Base-by-base conservation (phyloP, 1,140 invertebrate genomes). In the Diabrotica virgifera region DNA sequence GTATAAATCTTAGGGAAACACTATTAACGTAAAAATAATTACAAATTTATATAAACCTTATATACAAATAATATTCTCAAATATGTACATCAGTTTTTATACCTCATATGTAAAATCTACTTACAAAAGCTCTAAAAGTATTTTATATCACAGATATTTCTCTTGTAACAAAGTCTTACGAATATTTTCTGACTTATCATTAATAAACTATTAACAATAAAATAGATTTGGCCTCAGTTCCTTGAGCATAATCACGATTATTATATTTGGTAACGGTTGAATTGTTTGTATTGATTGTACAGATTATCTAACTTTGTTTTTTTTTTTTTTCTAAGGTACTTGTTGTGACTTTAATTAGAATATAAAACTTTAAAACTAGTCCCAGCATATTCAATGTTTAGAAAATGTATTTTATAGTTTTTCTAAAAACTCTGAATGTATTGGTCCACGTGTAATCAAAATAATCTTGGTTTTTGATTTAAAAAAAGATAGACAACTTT, bases 121-220 rank as follows among this genome's bases (percentile, higher is more conserved):
- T 46, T 46, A 46, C 40, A 46, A 46, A 24, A 24, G 24, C 24
- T 24, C 40, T 59, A 59, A 36, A 52, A 51, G 8, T 35, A 36
- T 50, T 10, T 24, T 51, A 14, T 14, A 14, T 51, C 9, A 35
- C 36, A 51, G 40, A 24, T n/a, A 52, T 35, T 60, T 50, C 14
- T 46, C 24, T 24, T 14, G 14, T 5, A 50, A 40, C 36, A 60
- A 4, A 13, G 24, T 60, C 50, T 60, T 46, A 60, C 59, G 52
- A 46, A 60, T 60, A 52, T 52, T 51, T 60, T 12, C 12, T 52
- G 8, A 12, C 12, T n/a, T 54, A 54, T 14, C 10, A 14, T 10
- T 14, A 55, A 24, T 55, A 13, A 14, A 5, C 24, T 14, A 24
- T 5, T 55, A 11, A 24, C 5, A 36, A 55, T 24, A 55, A 14